These are phyloP conservation scores for Trichonephila clavata DNA, from an alignment of 1,140 invertebrate species.

Conservation along the genomic window DNA sequence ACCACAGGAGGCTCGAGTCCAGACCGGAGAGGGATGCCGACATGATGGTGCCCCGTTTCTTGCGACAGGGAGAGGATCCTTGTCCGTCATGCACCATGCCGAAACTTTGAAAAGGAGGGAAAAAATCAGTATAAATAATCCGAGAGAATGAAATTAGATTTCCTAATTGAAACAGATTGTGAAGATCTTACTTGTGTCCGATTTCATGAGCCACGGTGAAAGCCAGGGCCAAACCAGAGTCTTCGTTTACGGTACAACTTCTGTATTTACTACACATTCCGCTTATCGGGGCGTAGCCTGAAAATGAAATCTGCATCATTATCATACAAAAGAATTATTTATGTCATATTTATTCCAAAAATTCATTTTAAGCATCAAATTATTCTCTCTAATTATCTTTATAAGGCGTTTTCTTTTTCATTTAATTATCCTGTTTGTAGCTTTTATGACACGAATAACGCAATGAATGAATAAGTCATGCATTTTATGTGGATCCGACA, in stretches of 20 bases:
- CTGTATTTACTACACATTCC: slow-evolving; percentile 80
- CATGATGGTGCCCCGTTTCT: slow-evolving; percentile 89
- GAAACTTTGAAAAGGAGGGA: slow-evolving; percentile 85
- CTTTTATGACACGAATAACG: too few species aligned
- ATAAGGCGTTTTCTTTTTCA: too few species aligned
- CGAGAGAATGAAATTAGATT: too few species aligned
- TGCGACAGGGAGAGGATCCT: slow-evolving; percentile 88
- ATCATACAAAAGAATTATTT: background rate
- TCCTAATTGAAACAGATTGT: background rate
- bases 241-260: slow-evolving; percentile 94
- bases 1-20: slow-evolving; percentile 91
- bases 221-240: slow-evolving; percentile 93
- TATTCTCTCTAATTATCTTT: too few species aligned
- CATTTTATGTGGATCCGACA: too few species aligned
- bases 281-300: slow-evolving; percentile 77
- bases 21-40: slow-evolving; percentile 89
- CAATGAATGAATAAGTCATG: too few species aligned
- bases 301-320: background rate
- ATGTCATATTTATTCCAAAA: too few species aligned
- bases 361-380: too few species aligned
- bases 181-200: slow-evolving; percentile 89
- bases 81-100: slow-evolving; percentile 93
- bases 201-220: slow-evolving; percentile 95
- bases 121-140: too few species aligned
- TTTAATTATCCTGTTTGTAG: too few species aligned